A percentile compares a stretch with the other conserved stretches of the same genome.
phyloP scores from a whole-genome alignment of 2,888 invertebrate species.

The Trilocha varians region DNA sequence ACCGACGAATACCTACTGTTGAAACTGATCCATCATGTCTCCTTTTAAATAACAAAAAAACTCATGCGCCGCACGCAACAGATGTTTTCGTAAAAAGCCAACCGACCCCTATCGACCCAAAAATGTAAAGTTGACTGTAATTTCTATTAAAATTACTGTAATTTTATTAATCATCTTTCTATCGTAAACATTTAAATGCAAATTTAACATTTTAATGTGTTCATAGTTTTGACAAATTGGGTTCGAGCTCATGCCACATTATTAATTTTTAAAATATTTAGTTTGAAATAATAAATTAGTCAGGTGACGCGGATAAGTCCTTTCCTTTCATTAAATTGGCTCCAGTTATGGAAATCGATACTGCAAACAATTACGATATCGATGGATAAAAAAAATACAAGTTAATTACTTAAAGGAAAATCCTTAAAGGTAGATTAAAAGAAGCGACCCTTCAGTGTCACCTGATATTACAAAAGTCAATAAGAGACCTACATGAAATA shows the following conservation, averaged over 20 bases:
- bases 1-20: constrained; percentile 61
- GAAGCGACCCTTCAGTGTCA: no score
- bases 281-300: background rate
- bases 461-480: no score
- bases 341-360: no score
- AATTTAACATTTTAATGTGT: constrained; percentile 58
- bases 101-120: constrained; percentile 52
- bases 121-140: constrained; percentile 44
- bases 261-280: constrained; percentile 30
- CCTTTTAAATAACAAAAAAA: constrained; percentile 62
- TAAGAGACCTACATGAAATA: background rate
- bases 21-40: constrained; percentile 74
- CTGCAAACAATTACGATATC: no score
- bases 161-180: constrained; percentile 56
- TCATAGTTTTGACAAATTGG: constrained; percentile 57
- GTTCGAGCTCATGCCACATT: constrained; percentile 29
- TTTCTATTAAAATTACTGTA: constrained; percentile 63
- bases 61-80: constrained; percentile 64
- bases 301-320: constrained; percentile 15
- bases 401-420: background rate
- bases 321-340: no score
- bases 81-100: constrained; percentile 63
- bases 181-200: constrained; percentile 62
- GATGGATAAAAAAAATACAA: background rate
- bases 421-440: no score